These are phyloP conservation scores for Ellobius talpinus DNA, from an alignment of 2,113 vertebrate species.

Conservation along the genomic window DNA sequence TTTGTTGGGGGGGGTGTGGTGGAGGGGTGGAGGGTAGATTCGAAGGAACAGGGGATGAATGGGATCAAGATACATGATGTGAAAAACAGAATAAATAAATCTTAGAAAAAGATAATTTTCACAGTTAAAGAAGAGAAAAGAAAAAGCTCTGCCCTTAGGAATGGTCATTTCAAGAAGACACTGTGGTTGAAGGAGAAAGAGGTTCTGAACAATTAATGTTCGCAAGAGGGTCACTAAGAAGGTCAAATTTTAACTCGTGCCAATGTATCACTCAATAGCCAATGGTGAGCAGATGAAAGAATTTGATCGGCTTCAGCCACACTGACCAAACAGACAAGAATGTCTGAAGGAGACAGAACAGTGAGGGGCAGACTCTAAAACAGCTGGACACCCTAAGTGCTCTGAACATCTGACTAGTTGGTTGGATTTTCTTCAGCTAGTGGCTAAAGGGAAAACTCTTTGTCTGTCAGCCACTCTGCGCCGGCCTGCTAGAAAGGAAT, in stretches of 20 bases:
- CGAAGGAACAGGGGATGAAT: background rate
- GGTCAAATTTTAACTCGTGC: slow-evolving; percentile 78
- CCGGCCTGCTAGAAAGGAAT: background rate
- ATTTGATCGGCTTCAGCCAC: slow-evolving; percentile 53
- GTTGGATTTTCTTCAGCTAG: background rate
- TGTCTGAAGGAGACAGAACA: slow-evolving; percentile 64
- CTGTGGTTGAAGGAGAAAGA: slow-evolving; percentile 74
- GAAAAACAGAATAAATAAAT: background rate
- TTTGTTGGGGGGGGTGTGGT: background rate
- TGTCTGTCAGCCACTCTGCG: background rate
- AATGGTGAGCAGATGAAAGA: slow-evolving; percentile 79
- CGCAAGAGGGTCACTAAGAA: slow-evolving; percentile 78
- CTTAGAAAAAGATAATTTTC: background rate
- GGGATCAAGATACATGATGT: background rate
- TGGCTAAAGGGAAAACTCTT: background rate
- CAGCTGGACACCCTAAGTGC: slow-evolving; percentile 63
- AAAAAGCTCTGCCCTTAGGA: slow-evolving; percentile 56
- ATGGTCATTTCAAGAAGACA: slow-evolving; percentile 53
- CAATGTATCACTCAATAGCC: slow-evolving; percentile 70
- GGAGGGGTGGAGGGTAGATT: background rate
- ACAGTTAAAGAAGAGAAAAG: background rate
- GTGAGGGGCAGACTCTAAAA: slow-evolving; percentile 63
- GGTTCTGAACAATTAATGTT: slow-evolving; percentile 85
- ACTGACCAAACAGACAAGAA: slow-evolving; percentile 70
- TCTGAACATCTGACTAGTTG: background rate